phyloP scores from a whole-genome alignment of 1,140 invertebrate genomes.

The Myzus persicae region DNA sequence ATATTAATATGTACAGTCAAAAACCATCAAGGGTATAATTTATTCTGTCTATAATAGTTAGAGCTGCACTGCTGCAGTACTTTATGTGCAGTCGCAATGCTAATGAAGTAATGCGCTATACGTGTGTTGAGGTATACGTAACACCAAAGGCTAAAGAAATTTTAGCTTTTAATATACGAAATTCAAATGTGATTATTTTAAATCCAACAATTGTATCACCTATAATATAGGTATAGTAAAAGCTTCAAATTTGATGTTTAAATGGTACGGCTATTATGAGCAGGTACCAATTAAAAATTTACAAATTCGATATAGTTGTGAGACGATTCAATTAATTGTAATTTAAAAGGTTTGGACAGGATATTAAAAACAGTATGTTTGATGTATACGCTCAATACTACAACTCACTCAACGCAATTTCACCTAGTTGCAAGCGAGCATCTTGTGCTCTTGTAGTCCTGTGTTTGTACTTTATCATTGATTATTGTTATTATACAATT shows the following conservation, averaged over 20 bases:
- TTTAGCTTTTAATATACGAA: no score
- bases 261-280: no score
- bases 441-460: neutral
- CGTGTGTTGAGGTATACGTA: neutral
- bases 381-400: neutral
- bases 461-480: neutral
- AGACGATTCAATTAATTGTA: no score
- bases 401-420: neutral
- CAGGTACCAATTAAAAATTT: no score
- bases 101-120: neutral
- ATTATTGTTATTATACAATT: neutral
- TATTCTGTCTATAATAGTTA: neutral
- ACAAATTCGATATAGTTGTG: no score
- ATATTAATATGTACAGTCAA: neutral
- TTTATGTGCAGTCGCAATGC: neutral
- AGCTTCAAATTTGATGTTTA: no score
- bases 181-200: no score
- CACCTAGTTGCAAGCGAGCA: neutral
- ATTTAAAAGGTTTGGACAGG: neutral
- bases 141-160: no score
- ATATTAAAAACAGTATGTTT: neutral
- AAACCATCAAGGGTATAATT: neutral
- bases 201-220: no score
- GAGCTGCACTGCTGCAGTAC: neutral
- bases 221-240: no score